These are phyloP conservation scores for Verasper variegatus DNA, from an alignment of 2,113 vertebrate species.

Conservation along the genomic window DNA sequence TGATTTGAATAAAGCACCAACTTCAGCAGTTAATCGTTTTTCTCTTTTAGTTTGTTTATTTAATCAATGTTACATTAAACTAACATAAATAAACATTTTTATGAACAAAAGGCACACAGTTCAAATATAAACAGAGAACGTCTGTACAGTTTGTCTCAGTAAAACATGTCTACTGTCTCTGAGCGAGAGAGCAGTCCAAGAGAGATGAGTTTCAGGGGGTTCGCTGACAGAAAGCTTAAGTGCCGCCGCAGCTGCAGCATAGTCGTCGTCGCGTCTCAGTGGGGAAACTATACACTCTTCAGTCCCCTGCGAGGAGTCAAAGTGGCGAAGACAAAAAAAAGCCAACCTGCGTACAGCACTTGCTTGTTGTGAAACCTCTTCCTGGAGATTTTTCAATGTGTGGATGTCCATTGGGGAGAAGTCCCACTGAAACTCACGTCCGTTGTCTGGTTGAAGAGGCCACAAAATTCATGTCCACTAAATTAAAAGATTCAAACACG, in stretches of 20 bases:
- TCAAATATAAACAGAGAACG: constrained; percentile 89
- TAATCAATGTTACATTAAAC: constrained; percentile 88
- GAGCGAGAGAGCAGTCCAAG: constrained; percentile 57
- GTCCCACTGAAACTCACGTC: constrained; percentile 56
- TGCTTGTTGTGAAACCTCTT: constrained; percentile 56
- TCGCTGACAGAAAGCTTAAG: constrained; percentile 48
- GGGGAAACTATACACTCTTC: constrained; percentile 45
- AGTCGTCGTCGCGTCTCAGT: constrained; percentile 29
- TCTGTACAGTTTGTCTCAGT: constrained; percentile 87
- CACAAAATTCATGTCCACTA: constrained; percentile 67
- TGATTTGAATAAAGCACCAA: constrained; percentile 39
- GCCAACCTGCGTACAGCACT: constrained; percentile 49
- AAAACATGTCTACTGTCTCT: constrained; percentile 76
- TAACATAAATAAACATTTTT: constrained; percentile 94
- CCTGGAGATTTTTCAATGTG: constrained; percentile 47
- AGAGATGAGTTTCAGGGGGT: constrained; percentile 67
- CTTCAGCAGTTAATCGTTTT: constrained; percentile 22
- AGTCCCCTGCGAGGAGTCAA: constrained; percentile 38
- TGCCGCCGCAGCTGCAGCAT: constrained; percentile 16
- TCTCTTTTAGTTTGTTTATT: constrained; percentile 79
- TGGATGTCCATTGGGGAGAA: constrained; percentile 43
- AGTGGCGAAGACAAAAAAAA: constrained; percentile 44
- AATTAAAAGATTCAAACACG: constrained; percentile 65
- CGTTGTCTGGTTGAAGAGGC: constrained; percentile 64
- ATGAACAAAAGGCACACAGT: constrained; percentile 92